Evolutionary conservation across 37 sponge, comb jelly and placozoan genomes (phyloP).

Genomic region (Corticium candelabrum): DNA sequence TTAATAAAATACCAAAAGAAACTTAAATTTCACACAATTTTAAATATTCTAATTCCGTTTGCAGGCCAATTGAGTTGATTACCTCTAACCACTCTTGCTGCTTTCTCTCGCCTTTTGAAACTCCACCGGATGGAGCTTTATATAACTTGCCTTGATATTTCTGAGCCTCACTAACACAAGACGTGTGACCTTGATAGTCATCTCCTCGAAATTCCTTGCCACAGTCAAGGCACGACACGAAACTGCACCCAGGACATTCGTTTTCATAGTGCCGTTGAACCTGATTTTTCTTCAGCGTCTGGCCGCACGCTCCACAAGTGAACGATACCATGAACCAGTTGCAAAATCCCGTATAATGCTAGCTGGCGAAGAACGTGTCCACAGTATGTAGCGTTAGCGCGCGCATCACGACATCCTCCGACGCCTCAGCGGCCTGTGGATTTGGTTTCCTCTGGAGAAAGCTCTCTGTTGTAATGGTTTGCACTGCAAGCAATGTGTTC

Average conservation of each 20-base stretch:
- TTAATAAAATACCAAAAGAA: too few relatives aligned
- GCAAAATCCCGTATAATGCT: too few relatives aligned
- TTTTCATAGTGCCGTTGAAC: constrained; percentile 85
- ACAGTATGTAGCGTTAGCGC: too few relatives aligned
- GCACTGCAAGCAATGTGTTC: too few relatives aligned
- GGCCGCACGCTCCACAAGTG: constrained; percentile 93
- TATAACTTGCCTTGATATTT: constrained; percentile 91
- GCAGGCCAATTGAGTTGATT: too few relatives aligned
- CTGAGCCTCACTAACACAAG: constrained; percentile 90
- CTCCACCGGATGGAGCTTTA: constrained; percentile 39
- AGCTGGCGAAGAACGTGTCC: too few relatives aligned
- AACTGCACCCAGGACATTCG: constrained; percentile 51
- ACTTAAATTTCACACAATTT: too few relatives aligned
- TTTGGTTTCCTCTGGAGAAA: too few relatives aligned
- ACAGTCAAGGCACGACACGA: constrained; percentile 97
- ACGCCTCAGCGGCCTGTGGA: too few relatives aligned
- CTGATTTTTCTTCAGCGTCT: constrained; percentile 84
- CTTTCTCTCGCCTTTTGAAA: constrained; percentile 69
- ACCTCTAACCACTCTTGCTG: constrained; percentile 94
- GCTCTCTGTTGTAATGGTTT: too few relatives aligned
- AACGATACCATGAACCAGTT: constrained; percentile 98
- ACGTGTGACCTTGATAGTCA: constrained; percentile 66
- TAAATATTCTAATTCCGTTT: too few relatives aligned
- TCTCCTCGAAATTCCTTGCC: constrained; percentile 83
- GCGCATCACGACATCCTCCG: too few relatives aligned